phyloP scores from a whole-genome alignment of 2,113 vertebrate genomes.

The Ceyx cyanopectus region DNA sequence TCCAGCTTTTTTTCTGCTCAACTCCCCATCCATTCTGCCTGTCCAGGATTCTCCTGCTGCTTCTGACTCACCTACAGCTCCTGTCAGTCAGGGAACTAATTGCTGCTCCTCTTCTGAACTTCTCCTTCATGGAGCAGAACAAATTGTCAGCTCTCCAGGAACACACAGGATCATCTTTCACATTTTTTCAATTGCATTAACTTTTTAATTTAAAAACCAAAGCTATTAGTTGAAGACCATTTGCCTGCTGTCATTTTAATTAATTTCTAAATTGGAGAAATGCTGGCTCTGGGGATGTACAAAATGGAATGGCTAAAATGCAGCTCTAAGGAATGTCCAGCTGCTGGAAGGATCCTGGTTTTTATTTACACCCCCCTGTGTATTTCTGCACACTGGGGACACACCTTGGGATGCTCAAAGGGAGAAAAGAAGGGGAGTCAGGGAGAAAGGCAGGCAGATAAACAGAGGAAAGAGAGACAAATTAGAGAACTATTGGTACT shows the following conservation, averaged over 20 bases:
- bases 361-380: background rate
- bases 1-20: background rate
- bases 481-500: background rate
- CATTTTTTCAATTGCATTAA: background rate
- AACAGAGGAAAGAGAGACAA: background rate
- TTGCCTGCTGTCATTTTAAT: background rate
- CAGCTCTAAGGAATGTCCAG: background rate
- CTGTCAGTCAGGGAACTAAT: background rate
- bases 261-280: background rate
- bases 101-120: background rate
- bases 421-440: background rate
- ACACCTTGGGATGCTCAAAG: background rate
- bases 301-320: background rate
- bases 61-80: background rate
- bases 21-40: background rate
- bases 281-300: background rate
- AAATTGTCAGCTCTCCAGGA: background rate
- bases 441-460: background rate
- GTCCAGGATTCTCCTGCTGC: background rate
- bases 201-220: background rate
- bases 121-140: background rate
- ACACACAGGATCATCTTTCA: background rate
- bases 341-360: background rate
- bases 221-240: background rate
- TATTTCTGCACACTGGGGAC: background rate